Conservation (phyloP, 2,888 invertebrate species). For the Smittia sp. region DNA sequence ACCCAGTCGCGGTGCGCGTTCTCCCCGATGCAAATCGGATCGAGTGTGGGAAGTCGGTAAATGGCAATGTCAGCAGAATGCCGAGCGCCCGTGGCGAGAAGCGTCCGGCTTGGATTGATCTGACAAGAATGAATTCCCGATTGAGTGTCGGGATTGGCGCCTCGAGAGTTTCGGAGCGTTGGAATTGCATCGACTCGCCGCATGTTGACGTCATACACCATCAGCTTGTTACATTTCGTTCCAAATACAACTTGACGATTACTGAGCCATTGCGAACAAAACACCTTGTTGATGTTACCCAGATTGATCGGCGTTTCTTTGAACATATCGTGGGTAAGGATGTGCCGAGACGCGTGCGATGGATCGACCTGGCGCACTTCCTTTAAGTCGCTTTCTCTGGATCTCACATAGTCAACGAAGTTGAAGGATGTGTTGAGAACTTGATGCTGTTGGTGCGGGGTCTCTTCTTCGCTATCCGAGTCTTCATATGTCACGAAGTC, state of each 20-base stretch:
- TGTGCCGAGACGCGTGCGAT: slow-evolving; percentile 82
- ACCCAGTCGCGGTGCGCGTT: slow-evolving; percentile 89
- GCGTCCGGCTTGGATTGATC: slow-evolving; percentile 86
- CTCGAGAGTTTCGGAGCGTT: slow-evolving; percentile 65
- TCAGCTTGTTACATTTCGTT: slow-evolving; percentile 74
- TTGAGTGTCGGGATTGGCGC: slow-evolving; percentile 58
- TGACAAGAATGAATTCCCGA: slow-evolving; percentile 93
- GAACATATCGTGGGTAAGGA: slow-evolving; percentile 85
- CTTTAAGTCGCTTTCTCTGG: slow-evolving; percentile 69
- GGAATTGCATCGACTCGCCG: slow-evolving; percentile 87
- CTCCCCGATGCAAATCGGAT: slow-evolving; percentile 92
- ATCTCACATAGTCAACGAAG: slow-evolving; percentile 80
- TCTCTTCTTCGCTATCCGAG: slow-evolving; percentile 82
- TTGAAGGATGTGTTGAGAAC: slow-evolving; percentile 77
- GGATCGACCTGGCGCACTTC: slow-evolving; percentile 69
- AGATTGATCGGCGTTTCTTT: slow-evolving; percentile 79
- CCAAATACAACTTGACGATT: slow-evolving; percentile 94
- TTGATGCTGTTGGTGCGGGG: slow-evolving; percentile 67
- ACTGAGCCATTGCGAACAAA: slow-evolving; percentile 94
- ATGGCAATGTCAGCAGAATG: slow-evolving; percentile 92
- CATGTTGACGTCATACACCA: slow-evolving; percentile 88
- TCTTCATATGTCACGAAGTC: slow-evolving; percentile 88
- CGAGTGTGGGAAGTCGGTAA: slow-evolving; percentile 82
- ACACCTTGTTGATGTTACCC: slow-evolving; percentile 87
- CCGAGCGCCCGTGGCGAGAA: slow-evolving; percentile 87